Percentiles rank a stretch among this genome's conserved stretches.
Evolutionary conservation across 1,140 invertebrate species (phyloP).

Genomic region (Phortica variegata): DNA sequence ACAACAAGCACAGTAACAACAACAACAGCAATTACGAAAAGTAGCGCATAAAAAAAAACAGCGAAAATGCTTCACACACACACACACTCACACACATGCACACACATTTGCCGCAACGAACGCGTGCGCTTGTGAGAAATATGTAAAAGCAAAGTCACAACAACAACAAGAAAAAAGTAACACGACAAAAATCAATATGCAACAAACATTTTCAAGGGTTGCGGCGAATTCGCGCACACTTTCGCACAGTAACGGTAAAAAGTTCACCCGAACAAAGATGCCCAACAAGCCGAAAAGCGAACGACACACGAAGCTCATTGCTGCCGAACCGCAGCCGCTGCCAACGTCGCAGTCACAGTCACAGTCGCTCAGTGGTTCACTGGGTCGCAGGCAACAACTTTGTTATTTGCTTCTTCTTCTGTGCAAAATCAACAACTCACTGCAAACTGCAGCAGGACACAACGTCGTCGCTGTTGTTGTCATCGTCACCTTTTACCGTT

Average conservation of each 20-base stretch:
- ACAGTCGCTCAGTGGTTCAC: slow-evolving; percentile 37
- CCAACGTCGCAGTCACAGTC: slow-evolving; percentile 26
- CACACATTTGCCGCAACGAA: background rate
- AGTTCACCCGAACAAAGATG: no score
- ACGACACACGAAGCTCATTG: no score
- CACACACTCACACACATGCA: slow-evolving; percentile 6
- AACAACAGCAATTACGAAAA: background rate
- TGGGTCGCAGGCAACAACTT: slow-evolving; percentile 45
- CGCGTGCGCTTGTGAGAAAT: no score
- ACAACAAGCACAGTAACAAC: slow-evolving; percentile 1
- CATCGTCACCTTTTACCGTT: no score
- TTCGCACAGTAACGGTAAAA: no score
- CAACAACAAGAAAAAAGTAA: slow-evolving; percentile 6
- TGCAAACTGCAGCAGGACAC: slow-evolving; percentile 7
- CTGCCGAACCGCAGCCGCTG: no score
- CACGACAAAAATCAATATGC: slow-evolving; percentile 43
- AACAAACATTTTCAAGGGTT: slow-evolving; percentile 54
- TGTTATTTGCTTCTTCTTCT: background rate
- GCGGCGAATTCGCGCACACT: slow-evolving; percentile 34
- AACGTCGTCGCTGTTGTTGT: slow-evolving; percentile 14
- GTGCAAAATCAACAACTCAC: background rate
- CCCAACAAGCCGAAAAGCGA: no score
- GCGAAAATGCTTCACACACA: no score
- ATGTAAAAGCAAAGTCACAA: no score
- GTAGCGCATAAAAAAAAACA: no score